Base-by-base conservation (phyloP, 53 echinoderm and acorn worm genomes). In the Holothuria scabra region DNA sequence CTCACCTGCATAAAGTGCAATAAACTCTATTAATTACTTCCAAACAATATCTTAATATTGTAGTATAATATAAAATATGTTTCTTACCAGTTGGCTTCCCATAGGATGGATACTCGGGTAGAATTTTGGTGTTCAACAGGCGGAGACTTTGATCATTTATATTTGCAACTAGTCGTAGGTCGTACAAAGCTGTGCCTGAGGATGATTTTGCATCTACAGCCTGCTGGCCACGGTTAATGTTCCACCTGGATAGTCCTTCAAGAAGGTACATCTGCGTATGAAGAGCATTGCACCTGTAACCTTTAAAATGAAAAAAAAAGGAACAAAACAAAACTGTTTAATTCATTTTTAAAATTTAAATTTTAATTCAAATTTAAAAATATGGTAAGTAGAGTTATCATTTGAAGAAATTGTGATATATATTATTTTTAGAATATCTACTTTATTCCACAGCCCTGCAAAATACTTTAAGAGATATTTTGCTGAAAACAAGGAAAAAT, bases 211-310 rank as follows among this genome's bases (percentile, higher is more conserved):
- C 63, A 28, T 75, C 84, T 0, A 88, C 12, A 8, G 84, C 59
- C 4, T 65, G 68, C 35, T 33, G 60, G 6, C 72, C 81, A 10
- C 82, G 30, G 71, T 82, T 58, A 9, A 88, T 65, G 24, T 88
- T 83, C 88, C 88, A 88, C 30, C 83, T 34, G 0, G 83, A 69
- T 0, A 57, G 56, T 5, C 88, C 88, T 46, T 88, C 88, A 48
- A 88, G 60, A 22, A 88, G 31, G 58, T 88, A 88, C 88, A 88
- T 88, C 49, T 88, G 88, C 0, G 74, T 71, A 61, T 83, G 88
- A 21, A 88, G 14, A 22, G 86, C 86, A 86, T 86, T 86, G 37
- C 41, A 65, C 20, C 80, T 86, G 64, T 11, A 55, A 38, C 87
- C 87, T 86, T 66, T 29, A 32, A 86, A 79, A 64, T 23, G 65